Percentiles rank a stretch among this genome's conserved stretches.
Evolutionary conservation across 2,797 vertebrate genomes (phyloP).

Genomic region (Lacerta agilis): DNA sequence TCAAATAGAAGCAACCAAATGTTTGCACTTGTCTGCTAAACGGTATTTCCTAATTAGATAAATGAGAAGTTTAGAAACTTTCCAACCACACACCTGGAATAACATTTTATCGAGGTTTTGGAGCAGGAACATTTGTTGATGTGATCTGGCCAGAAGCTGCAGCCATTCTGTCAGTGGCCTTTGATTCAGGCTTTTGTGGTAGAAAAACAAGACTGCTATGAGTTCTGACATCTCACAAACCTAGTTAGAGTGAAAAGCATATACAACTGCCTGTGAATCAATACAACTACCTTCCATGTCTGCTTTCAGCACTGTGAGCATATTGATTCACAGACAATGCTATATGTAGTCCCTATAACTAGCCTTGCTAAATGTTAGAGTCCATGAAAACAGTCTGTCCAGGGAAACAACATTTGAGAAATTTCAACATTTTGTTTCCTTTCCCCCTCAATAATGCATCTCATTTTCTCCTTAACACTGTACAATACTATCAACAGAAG

Average conservation of each 20-base stretch:
- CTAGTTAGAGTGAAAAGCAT: conserved; percentile 2
- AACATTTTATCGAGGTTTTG: neutral
- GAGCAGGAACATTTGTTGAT: neutral
- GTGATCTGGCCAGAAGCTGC: neutral
- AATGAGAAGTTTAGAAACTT: neutral
- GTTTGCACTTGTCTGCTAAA: neutral
- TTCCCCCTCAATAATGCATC: neutral
- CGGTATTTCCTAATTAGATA: neutral
- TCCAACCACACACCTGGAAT: neutral
- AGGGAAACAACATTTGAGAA: conserved; percentile 13
- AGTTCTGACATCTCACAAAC: neutral
- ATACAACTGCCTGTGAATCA: neutral
- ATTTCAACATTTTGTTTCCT: neutral
- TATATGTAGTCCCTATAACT: neutral
- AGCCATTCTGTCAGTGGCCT: neutral
- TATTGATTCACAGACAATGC: conserved; percentile 1
- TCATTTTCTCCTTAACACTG: neutral
- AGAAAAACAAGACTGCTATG: neutral
- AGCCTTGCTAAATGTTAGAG: conserved; percentile 9
- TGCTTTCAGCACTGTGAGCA: conserved; percentile 8
- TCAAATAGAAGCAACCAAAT: conserved; percentile 18
- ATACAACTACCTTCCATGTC: neutral
- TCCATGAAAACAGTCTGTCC: neutral
- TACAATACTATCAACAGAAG: conserved; percentile 21
- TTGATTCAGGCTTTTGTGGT: neutral